These are phyloP conservation scores for Ptychoptera albimana DNA, from an alignment of 2,888 invertebrate species.

Conservation along the genomic window DNA sequence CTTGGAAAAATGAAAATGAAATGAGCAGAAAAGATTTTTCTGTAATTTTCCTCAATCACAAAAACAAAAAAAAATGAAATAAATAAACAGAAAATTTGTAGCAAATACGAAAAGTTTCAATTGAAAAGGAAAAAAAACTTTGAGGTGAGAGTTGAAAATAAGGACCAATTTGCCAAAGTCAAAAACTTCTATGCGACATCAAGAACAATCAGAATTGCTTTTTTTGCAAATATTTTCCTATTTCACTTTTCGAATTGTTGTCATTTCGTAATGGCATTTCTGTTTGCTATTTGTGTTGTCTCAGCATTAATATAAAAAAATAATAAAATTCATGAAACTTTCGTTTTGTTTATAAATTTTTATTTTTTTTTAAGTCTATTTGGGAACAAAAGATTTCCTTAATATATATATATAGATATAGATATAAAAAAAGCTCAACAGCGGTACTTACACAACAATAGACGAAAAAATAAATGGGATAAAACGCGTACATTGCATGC, in stretches of 20 bases:
- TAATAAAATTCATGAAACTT: too few relatives aligned
- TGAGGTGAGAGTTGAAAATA: not conserved
- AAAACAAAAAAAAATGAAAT: too few relatives aligned
- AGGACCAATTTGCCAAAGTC: not conserved
- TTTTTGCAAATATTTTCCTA: not conserved
- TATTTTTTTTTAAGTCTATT: not conserved
- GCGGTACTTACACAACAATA: too few relatives aligned
- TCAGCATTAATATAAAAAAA: too few relatives aligned
- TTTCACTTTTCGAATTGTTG: not conserved
- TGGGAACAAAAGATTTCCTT: too few relatives aligned
- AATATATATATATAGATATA: too few relatives aligned
- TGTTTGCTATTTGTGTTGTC: not conserved
- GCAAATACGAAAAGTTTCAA: not conserved
- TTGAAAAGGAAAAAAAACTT: not conserved
- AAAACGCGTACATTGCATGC: too few relatives aligned
- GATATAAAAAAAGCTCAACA: too few relatives aligned
- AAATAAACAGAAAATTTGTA: not conserved
- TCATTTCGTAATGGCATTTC: not conserved
- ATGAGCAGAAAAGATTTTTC: not conserved
- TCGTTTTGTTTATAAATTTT: constrained; percentile 1
- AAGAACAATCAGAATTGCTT: too few relatives aligned
- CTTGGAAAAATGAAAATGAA: too few relatives aligned
- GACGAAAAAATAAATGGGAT: too few relatives aligned
- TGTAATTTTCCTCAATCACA: not conserved
- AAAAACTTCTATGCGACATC: too few relatives aligned